Base-by-base conservation (phyloP, 2,888 invertebrate genomes). In the Drosophila macrospina region DNA sequence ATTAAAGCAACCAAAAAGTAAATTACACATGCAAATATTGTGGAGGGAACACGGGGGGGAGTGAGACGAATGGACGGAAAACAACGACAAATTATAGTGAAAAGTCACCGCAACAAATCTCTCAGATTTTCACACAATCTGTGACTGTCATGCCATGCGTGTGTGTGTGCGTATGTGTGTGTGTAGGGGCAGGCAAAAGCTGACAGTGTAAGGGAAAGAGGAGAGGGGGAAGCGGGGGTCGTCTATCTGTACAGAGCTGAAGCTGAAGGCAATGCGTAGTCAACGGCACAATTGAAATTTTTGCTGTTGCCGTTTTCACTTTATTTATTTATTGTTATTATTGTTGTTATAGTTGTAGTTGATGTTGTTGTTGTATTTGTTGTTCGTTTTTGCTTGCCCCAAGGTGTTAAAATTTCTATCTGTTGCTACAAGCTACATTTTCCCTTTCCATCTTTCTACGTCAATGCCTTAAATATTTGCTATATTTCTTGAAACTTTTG, bases 401-500 rank as follows among this genome's bases (percentile, higher is more conserved):
- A 84, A 86, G 83, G 86, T 80, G 69, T 72, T 86, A 64, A 56
- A 57, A 75, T 76, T 67, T 57, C 63, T 69, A 50, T 34, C 36
- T 44, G 61, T 61, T 41, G 60, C 64, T 36, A 32, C 28, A 32
- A 41, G 41, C 36, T 51, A 37, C 34, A 45, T 76, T 80, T 76
- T 56, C 42, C 24, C 32, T 60, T 26, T 30, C n/a, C n/a, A n/a
- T 11, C 44, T 37, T 74, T 78, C 59, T 86, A 78, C 82, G 82
- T 86, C 82, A 83, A 88, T 83, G 84, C 50, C 51, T 66, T n/a
- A 83, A 83, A 74, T 80, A 86, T 88, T 68, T 80, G 65, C 36
- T 70, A 67, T 51, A 86, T 71, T 76, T 87, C 57, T 63, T 42
- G 24, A 39, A 47, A 5, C 37, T 57, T 57, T 67, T 86, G 84